A percentile compares a stretch with the other conserved stretches of the same genome.
These are phyloP conservation scores for Oscarella lobularis DNA, from an alignment of 37 sponge, comb jelly and placozoan genomes.

Conservation along the genomic window DNA sequence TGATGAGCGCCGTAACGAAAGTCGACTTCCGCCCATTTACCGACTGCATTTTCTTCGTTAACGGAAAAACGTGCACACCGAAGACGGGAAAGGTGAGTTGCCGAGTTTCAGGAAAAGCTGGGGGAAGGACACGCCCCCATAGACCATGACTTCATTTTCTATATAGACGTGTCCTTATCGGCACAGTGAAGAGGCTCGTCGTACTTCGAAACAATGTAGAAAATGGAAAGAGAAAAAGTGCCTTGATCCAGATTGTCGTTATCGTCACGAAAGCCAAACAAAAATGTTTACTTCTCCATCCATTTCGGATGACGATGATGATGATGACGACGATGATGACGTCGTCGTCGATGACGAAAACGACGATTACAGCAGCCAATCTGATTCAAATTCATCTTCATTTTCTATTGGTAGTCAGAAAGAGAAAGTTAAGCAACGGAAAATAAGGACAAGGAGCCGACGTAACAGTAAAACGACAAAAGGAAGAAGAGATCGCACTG, in stretches of 20 bases:
- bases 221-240: slow-evolving; percentile 39
- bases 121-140: not conserved
- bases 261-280: slow-evolving; percentile 34
- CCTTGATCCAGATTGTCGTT: slow-evolving; percentile 13
- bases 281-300: not conserved
- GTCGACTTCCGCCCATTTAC: slow-evolving; percentile 53
- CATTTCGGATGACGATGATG: not conserved
- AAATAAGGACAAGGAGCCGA: not conserved
- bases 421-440: not conserved
- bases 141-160: slow-evolving; percentile 2
- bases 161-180: slow-evolving; percentile 55
- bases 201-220: slow-evolving; percentile 10
- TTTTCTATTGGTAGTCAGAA: too few relatives aligned
- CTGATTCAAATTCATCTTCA: too few relatives aligned
- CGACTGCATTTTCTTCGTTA: slow-evolving; percentile 61
- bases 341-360: too few relatives aligned
- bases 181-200: slow-evolving; percentile 28
- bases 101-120: not conserved
- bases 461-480: not conserved
- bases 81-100: slow-evolving; percentile 16
- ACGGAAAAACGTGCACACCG: slow-evolving; percentile 25
- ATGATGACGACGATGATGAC: not conserved
- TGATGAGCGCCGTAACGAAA: not conserved
- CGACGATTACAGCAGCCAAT: too few relatives aligned
- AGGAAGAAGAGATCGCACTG: not conserved